Evolutionary conservation across 2,888 invertebrate genomes (phyloP).

Genomic region (Allacma fusca): DNA sequence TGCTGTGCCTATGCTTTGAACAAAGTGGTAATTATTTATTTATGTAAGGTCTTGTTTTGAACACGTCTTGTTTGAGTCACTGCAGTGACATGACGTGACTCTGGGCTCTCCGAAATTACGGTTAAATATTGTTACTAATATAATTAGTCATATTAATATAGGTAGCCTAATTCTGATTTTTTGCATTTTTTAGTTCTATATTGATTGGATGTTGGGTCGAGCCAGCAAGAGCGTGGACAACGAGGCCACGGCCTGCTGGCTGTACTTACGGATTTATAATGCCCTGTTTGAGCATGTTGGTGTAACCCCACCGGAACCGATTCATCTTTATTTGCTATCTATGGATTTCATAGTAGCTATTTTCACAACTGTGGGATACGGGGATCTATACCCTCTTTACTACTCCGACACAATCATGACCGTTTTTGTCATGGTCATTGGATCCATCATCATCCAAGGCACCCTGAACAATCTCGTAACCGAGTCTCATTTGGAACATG

Average conservation of each 20-base stretch:
- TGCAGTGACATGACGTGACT: too few relatives aligned
- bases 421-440: slow-evolving; percentile 48
- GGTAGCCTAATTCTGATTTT: too few relatives aligned
- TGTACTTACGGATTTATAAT: background rate
- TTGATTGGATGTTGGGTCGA: slow-evolving; percentile 31
- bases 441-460: slow-evolving; percentile 50
- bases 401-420: slow-evolving; percentile 12
- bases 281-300: background rate
- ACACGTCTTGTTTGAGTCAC: too few relatives aligned
- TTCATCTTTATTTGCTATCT: slow-evolving; percentile 23
- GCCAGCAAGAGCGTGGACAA: background rate
- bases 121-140: too few relatives aligned
- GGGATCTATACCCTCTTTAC: slow-evolving; percentile 5
- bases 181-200: slow-evolving; percentile 16
- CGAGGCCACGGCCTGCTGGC: background rate
- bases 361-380: slow-evolving; percentile 51
- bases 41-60: background rate
- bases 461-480: slow-evolving; percentile 48
- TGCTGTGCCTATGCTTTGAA: slow-evolving; percentile 33
- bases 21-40: slow-evolving; percentile 26
- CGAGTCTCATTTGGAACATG: slow-evolving; percentile 50
- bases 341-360: slow-evolving; percentile 46
- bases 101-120: too few relatives aligned
- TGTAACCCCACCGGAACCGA: background rate
- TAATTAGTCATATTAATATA: too few relatives aligned